Percentiles rank a stretch among this genome's conserved stretches.
phyloP scores from a whole-genome alignment of 2,888 invertebrate species.

The Digitonthophagus gazella region DNA sequence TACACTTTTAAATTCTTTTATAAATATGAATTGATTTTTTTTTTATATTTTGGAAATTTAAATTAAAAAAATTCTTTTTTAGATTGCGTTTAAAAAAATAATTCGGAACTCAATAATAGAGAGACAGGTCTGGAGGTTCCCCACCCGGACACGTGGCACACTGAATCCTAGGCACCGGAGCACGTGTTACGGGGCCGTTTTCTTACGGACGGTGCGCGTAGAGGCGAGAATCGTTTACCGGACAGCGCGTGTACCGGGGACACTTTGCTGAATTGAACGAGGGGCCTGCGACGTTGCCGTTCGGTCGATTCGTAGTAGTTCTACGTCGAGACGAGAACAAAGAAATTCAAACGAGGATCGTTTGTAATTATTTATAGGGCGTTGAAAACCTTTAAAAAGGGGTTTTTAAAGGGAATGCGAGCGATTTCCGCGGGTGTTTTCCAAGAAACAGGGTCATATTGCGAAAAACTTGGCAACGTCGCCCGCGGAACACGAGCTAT shows the following conservation, averaged over 20 bases:
- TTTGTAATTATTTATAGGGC: not conserved
- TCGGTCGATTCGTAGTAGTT: not conserved
- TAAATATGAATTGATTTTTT: too few relatives aligned
- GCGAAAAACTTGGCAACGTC: slow-evolving; percentile 16
- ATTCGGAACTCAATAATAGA: not conserved
- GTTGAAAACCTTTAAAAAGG: not conserved
- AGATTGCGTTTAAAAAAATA: not conserved
- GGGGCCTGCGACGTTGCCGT: slow-evolving; percentile 25
- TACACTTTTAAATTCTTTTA: too few relatives aligned
- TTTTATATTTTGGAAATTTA: too few relatives aligned
- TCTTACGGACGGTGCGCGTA: slow-evolving; percentile 27
- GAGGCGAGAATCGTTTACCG: slow-evolving; percentile 32
- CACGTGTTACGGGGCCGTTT: slow-evolving; percentile 38
- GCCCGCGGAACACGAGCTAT: slow-evolving; percentile 10
- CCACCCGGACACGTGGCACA: slow-evolving; percentile 36
- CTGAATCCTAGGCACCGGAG: slow-evolving; percentile 36
- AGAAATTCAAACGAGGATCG: slow-evolving; percentile 19
- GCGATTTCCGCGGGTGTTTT: too few relatives aligned
- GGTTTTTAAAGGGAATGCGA: not conserved
- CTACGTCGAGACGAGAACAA: slow-evolving; percentile 18
- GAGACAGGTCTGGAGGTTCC: not conserved
- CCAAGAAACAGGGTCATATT: slow-evolving; percentile 18
- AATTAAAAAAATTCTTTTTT: not conserved
- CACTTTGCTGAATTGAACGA: slow-evolving; percentile 41
- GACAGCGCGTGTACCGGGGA: slow-evolving; percentile 36